Conservation (phyloP, 2,797 vertebrate genomes). For the Typhlichthys eigenmanni region DNA sequence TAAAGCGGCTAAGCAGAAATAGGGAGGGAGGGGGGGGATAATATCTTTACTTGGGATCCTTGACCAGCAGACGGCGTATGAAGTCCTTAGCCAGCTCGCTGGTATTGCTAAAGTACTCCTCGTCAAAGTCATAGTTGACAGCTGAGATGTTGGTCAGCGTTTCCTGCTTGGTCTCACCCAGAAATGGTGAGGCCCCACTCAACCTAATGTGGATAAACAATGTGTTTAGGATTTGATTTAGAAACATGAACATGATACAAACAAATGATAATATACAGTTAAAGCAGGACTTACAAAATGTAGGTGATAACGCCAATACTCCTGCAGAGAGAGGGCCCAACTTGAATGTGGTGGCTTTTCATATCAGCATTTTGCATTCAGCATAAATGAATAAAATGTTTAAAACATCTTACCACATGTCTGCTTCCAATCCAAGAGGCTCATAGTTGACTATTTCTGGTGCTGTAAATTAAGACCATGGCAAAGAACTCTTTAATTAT, state of each 20-base stretch:
- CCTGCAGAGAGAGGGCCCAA: constrained; percentile 72
- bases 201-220: constrained; percentile 69
- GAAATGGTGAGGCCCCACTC: constrained; percentile 92
- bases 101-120: constrained; percentile 96
- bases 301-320: constrained; percentile 98
- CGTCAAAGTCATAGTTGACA: constrained; percentile 96
- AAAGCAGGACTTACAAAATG: constrained; percentile 90
- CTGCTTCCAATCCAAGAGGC: constrained; percentile 93
- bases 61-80: constrained; percentile 92
- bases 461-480: constrained; percentile 74
- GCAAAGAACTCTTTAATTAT: constrained; percentile 45
- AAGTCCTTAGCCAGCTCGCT: constrained; percentile 98
- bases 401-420: constrained; percentile 92
- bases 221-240: constrained; percentile 10
- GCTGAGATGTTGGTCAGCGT: constrained; percentile 95
- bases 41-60: constrained; percentile 90
- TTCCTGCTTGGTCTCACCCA: constrained; percentile 97
- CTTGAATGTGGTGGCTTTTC: constrained; percentile 29
- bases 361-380: background rate
- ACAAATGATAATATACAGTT: constrained; percentile 1
- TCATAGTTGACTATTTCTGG: constrained; percentile 99
- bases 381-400: background rate
- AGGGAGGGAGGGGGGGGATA: background rate
- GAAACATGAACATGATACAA: background rate
- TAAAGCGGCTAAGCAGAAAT: no score